Percentiles rank a stretch among this genome's conserved stretches.
phyloP scores from a whole-genome alignment of 2,888 invertebrate genomes.

The Drosophila planitibia region DNA sequence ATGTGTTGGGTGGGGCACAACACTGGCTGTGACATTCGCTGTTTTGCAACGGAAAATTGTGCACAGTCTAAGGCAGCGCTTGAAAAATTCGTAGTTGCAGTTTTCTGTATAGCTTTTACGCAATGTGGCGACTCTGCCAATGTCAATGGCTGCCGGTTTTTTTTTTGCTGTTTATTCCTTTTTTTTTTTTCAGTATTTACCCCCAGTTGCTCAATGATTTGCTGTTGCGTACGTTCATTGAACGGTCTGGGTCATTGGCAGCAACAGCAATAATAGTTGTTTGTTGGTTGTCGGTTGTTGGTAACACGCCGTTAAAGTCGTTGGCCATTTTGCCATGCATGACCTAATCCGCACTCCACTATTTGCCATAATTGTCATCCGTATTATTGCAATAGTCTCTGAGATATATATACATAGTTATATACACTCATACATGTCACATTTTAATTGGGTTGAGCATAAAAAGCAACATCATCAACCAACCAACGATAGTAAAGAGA shows the following conservation, averaged over 20 bases:
- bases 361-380: conserved; percentile 59
- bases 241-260: conserved; percentile 59
- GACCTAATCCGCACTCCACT: conserved; percentile 61
- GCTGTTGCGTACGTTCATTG: conserved; percentile 47
- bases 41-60: conserved; percentile 44
- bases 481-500: conserved; percentile 21
- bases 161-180: conserved; percentile 4
- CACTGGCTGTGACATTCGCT: conserved; percentile 63
- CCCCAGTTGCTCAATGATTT: conserved; percentile 24
- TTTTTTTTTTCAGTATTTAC: conserved; percentile 6
- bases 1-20: conserved; percentile 19
- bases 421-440: conserved; percentile 24
- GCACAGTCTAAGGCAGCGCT: conserved; percentile 18
- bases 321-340: conserved; percentile 59
- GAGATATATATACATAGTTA: not conserved
- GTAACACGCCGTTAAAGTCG: conserved; percentile 44
- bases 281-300: conserved; percentile 15
- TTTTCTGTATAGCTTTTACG: conserved; percentile 37
- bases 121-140: conserved; percentile 46
- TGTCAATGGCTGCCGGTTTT: conserved; percentile 53
- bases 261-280: conserved; percentile 15
- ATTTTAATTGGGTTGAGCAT: conserved; percentile 52
- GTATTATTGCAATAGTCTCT: conserved; percentile 37
- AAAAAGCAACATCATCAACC: conserved; percentile 13
- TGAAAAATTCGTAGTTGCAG: conserved; percentile 30